These are phyloP conservation scores for Sthenelais limicola DNA, from an alignment of 2,888 invertebrate genomes.

Conservation along the genomic window DNA sequence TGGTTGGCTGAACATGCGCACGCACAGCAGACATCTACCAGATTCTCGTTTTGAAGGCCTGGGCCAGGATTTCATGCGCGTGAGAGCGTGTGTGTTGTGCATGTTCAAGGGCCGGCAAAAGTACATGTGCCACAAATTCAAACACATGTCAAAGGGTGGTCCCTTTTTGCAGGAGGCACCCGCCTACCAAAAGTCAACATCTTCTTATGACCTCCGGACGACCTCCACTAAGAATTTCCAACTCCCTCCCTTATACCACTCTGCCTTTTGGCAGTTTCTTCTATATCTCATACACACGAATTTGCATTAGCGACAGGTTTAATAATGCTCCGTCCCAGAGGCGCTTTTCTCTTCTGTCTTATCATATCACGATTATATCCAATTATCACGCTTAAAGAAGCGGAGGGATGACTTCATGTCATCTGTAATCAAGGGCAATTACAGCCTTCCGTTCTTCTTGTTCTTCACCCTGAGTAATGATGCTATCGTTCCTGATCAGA, in stretches of 20 bases:
- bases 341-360: conserved; percentile 15
- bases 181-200: conserved; percentile 13
- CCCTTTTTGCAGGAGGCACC: background rate
- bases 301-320: too few relatives aligned
- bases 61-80: background rate
- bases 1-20: too few relatives aligned
- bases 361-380: conserved; percentile 33
- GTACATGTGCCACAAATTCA: background rate
- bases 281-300: too few relatives aligned
- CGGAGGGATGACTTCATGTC: conserved; percentile 28
- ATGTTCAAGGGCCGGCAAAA: background rate
- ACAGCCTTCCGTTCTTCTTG: background rate
- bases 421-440: conserved; percentile 30
- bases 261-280: conserved; percentile 26
- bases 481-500: conserved; percentile 2
- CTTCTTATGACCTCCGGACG: background rate
- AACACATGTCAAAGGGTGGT: background rate
- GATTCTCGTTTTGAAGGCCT: background rate
- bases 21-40: background rate
- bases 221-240: conserved; percentile 16
- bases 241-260: background rate
- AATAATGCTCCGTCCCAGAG: too few relatives aligned
- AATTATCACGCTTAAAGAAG: conserved; percentile 25
- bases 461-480: conserved; percentile 7
- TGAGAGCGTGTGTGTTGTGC: background rate